Conservation (phyloP, 1,140 invertebrate genomes). For the Pissodes strobi region DNA sequence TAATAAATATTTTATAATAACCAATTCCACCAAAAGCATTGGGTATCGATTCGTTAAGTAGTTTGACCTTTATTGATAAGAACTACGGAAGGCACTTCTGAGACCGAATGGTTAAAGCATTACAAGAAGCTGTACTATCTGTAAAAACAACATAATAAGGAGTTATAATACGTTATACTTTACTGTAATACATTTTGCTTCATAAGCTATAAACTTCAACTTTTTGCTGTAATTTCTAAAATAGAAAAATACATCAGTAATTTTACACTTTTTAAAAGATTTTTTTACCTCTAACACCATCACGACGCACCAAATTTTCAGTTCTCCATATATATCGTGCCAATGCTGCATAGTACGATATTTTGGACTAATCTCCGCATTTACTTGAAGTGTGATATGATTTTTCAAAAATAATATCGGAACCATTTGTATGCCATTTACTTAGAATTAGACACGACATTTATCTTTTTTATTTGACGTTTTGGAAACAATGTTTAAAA, state of each 20-base stretch:
- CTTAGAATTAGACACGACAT: too few species aligned
- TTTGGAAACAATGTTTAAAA: too few species aligned
- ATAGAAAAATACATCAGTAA: not conserved
- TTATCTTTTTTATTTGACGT: too few species aligned
- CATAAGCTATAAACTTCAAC: not conserved
- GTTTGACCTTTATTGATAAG: too few species aligned
- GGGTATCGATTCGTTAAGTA: not conserved
- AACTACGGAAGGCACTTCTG: too few species aligned
- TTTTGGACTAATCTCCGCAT: too few species aligned
- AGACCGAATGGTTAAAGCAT: not conserved
- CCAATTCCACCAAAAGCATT: not conserved
- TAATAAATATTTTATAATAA: too few species aligned
- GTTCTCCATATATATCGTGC: not conserved
- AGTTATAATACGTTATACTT: not conserved
- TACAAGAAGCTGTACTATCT: not conserved
- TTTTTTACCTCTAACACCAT: not conserved
- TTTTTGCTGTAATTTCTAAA: not conserved
- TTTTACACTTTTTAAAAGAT: not conserved
- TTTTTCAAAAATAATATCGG: too few species aligned
- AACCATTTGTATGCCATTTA: too few species aligned
- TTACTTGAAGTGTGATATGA: too few species aligned
- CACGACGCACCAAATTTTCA: not conserved
- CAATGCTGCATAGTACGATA: too few species aligned
- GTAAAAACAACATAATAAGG: not conserved
- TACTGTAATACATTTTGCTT: too few species aligned